Evolutionary conservation across 2,888 invertebrate species (phyloP).

Genomic region (Limnephilus marmoratus): DNA sequence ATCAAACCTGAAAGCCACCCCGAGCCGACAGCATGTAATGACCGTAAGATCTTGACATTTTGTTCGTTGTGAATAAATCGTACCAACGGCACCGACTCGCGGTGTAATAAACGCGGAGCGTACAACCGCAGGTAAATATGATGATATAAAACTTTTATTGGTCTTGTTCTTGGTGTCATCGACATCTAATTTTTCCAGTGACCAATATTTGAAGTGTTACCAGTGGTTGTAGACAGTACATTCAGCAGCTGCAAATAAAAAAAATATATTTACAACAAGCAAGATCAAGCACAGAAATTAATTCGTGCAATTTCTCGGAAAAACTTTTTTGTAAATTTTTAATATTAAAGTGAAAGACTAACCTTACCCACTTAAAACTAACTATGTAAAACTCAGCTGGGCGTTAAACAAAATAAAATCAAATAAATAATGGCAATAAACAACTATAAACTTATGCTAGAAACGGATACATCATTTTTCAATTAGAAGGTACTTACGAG

Average conservation of each 20-base stretch:
- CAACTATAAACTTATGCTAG: too few species aligned
- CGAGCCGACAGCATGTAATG: constrained; percentile 41
- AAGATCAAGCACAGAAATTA: too few species aligned
- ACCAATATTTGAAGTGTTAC: neutral
- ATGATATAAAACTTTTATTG: neutral
- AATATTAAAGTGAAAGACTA: too few species aligned
- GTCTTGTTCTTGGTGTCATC: neutral
- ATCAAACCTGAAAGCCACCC: constrained; percentile 34
- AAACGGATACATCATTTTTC: too few species aligned
- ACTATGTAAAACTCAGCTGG: too few species aligned
- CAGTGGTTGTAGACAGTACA: neutral
- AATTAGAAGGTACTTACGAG: too few species aligned
- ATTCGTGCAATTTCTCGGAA: too few species aligned
- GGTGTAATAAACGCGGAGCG: constrained; percentile 15
- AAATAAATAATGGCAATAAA: too few species aligned
- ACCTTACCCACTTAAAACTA: too few species aligned
- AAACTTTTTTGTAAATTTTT: too few species aligned
- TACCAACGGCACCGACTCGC: constrained; percentile 34
- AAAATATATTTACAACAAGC: neutral
- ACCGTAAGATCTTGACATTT: constrained; percentile 53
- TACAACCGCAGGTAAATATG: neutral
- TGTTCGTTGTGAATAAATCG: constrained; percentile 56
- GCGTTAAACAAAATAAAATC: too few species aligned
- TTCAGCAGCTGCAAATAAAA: neutral
- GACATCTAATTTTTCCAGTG: neutral